These are phyloP conservation scores for Kradibia gibbosae DNA, from an alignment of 1,140 invertebrate species.

Conservation along the genomic window DNA sequence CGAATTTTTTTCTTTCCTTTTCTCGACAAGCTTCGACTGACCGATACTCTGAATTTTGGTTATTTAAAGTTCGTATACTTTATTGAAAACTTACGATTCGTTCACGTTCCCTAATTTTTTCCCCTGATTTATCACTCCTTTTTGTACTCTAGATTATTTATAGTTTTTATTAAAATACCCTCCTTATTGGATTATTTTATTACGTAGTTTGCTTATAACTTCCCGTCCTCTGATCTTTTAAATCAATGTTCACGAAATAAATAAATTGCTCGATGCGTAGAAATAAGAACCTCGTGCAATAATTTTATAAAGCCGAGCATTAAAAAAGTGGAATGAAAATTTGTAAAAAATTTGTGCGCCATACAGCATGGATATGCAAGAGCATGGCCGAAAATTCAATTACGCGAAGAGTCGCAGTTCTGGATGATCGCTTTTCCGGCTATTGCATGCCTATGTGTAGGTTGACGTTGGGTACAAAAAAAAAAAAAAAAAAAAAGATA, in stretches of 20 bases:
- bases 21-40: not conserved
- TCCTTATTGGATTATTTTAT: not conserved
- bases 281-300: too few species aligned
- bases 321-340: too few species aligned
- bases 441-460: too few species aligned
- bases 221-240: not conserved
- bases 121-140: conserved; percentile 20
- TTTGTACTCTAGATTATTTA: not conserved
- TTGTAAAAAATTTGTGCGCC: too few species aligned
- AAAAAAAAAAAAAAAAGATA: not conserved
- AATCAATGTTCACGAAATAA: not conserved
- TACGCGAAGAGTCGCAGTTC: too few species aligned
- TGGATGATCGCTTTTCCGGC: too few species aligned
- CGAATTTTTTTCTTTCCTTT: conserved; percentile 48
- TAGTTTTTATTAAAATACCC: not conserved
- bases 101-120: conserved; percentile 32
- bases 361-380: too few species aligned
- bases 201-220: not conserved
- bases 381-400: too few species aligned
- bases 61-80: conserved; percentile 36
- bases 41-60: conserved; percentile 38
- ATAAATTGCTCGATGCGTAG: not conserved
- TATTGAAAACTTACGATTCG: conserved; percentile 45
- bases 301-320: too few species aligned
- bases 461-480: not conserved